Base-by-base conservation (phyloP, 2,113 vertebrate species). In the Mohoua ochrocephala region DNA sequence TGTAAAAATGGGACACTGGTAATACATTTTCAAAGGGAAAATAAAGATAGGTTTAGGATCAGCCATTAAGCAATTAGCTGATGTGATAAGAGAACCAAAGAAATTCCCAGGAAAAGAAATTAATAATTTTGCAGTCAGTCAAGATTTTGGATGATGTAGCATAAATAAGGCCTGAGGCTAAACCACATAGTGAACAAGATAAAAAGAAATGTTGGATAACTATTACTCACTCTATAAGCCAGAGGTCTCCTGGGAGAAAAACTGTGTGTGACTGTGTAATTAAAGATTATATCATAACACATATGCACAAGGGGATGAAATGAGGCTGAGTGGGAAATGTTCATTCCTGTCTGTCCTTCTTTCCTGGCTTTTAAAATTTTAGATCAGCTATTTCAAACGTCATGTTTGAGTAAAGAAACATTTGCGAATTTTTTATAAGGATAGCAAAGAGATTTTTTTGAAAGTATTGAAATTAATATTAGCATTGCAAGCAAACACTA, bases 61-160 rank as follows among this genome's bases (percentile, higher is more conserved):
- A 90, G 26, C 71, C 64, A 84, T 57, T 37, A 84, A 93, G n/a
- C 17, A 94, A 87, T 82, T 91, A 92, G 52, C 35, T 80, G 30
- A 35, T 93, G 53, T 95, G 93, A 95, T 91, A 96, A 94, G n/a
- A 87, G 57, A 91, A 87, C 33, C 49, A 47, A 64, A 96, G 77
- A 94, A 93, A 82, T 84, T 93, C 81, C 81, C 93, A 95, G 85
- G 75, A 49, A 88, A 84, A 94, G 2, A 91, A 93, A 89, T 56
- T 1, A 89, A 71, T 87, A 67, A 63, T 91, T 95, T 70, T 71
- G 44, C 67, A 93, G 88, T 64, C 87, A 84, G 68, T 91, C 69
- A 68, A 78, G 80, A 59, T 75, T 87, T 92, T 96, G 91, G 84
- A 82, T 94, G 49, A 70, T 73, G 89, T 76, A 92, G 71, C 69